phyloP scores from a whole-genome alignment of 2,888 invertebrate species.

The Andrena marginata region DNA sequence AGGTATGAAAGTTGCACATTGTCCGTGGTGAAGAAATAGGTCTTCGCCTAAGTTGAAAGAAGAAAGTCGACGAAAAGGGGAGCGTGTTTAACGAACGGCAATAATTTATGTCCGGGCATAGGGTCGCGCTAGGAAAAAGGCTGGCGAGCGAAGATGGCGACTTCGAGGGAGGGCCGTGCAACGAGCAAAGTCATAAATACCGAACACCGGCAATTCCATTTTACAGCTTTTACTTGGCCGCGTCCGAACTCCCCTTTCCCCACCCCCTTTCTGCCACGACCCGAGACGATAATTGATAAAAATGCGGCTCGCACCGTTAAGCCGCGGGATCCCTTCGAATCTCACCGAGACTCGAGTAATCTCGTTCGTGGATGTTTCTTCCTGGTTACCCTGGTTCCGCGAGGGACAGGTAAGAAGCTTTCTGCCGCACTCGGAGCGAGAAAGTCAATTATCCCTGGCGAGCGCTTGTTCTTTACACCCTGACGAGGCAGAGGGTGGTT shows the following conservation, averaged over 20 bases:
- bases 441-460: background rate
- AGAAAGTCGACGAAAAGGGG: conserved; percentile 27
- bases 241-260: conserved; percentile 20
- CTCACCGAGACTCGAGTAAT: background rate
- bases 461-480: background rate
- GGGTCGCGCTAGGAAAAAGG: conserved; percentile 32
- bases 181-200: conserved; percentile 50
- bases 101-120: conserved; percentile 64
- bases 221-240: conserved; percentile 9
- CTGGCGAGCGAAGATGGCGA: conserved; percentile 3
- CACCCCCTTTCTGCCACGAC: background rate
- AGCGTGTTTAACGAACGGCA: conserved; percentile 59
- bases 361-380: background rate
- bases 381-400: background rate
- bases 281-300: conserved; percentile 29
- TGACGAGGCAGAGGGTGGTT: background rate
- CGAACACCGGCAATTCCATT: conserved; percentile 45
- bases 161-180: conserved; percentile 1
- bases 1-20: background rate
- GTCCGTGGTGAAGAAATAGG: conserved; percentile 4
- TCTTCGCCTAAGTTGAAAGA: conserved; percentile 37
- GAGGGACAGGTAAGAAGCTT: background rate
- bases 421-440: background rate
- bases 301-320: background rate
- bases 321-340: background rate